phyloP scores from a whole-genome alignment of 23 tunicate genomes.

The Styela plicata region DNA sequence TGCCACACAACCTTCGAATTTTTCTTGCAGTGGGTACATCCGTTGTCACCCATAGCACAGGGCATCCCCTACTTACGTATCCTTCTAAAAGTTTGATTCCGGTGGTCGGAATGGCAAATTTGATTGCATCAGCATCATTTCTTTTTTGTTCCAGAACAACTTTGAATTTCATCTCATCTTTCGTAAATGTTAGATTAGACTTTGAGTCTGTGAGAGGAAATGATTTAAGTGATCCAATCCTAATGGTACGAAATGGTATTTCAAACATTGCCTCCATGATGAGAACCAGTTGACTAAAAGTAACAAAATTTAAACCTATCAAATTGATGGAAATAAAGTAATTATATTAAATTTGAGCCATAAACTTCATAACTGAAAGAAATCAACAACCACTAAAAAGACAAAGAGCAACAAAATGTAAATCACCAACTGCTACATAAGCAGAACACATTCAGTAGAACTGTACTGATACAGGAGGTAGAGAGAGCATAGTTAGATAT shows the following conservation, averaged over 20 bases:
- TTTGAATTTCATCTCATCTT: neutral
- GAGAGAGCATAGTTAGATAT: too few relatives aligned
- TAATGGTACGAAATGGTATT: constrained; percentile 6
- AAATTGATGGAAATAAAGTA: too few relatives aligned
- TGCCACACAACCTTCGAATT: constrained; percentile 26
- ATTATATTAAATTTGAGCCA: too few relatives aligned
- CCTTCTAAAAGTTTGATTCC: constrained; percentile 39
- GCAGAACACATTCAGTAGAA: too few relatives aligned
- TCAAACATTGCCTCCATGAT: constrained; percentile 17
- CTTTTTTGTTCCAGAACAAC: neutral
- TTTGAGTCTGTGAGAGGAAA: neutral
- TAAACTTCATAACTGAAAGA: too few relatives aligned
- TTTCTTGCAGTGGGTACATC: constrained; percentile 37
- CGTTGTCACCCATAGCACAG: constrained; percentile 67
- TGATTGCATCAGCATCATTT: constrained; percentile 12
- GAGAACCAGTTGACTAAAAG: too few relatives aligned
- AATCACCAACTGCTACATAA: too few relatives aligned
- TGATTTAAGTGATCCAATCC: constrained; percentile 28
- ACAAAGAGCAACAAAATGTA: too few relatives aligned
- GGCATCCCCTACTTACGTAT: constrained; percentile 46
- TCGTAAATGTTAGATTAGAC: neutral
- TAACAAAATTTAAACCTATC: too few relatives aligned
- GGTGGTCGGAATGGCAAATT: constrained; percentile 43
- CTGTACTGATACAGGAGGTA: too few relatives aligned
- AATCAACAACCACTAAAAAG: too few relatives aligned